Evolutionary conservation across 1,140 invertebrate species (phyloP).

Genomic region (Sinella curviseta): DNA sequence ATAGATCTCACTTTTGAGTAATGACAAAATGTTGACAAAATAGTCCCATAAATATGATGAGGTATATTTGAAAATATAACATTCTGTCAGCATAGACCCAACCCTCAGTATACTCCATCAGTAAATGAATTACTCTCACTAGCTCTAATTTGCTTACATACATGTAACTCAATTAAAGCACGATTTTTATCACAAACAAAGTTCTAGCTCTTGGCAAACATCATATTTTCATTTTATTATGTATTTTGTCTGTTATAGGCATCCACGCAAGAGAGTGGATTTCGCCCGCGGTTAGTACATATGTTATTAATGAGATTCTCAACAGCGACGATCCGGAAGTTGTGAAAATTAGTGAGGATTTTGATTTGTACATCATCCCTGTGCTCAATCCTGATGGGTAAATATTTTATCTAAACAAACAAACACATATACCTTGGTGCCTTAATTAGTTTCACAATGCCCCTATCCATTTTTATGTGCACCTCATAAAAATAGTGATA

Average conservation of each 20-base stretch:
- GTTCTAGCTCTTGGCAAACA: background rate
- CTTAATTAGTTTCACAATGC: too few relatives aligned
- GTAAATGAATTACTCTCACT: background rate
- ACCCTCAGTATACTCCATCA: too few relatives aligned
- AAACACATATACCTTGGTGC: too few relatives aligned
- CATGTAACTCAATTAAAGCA: background rate
- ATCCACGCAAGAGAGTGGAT: constrained; percentile 83
- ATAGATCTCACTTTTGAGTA: too few relatives aligned
- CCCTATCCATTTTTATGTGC: background rate
- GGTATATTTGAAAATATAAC: too few relatives aligned
- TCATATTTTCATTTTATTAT: background rate
- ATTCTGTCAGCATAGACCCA: too few relatives aligned
- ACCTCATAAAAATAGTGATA: background rate
- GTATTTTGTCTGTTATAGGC: constrained; percentile 57
- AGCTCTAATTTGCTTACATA: constrained; percentile 33
- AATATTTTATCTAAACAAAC: constrained; percentile 57
- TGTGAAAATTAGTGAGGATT: constrained; percentile 61
- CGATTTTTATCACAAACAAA: too few relatives aligned
- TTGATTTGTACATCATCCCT: constrained; percentile 68
- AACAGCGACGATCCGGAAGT: constrained; percentile 55
- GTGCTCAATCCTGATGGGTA: constrained; percentile 72
- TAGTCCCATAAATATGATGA: too few relatives aligned
- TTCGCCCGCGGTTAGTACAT: constrained; percentile 59
- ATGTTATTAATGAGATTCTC: constrained; percentile 63
- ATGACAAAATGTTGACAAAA: background rate